Base-by-base conservation (phyloP, 2,113 vertebrate genomes). In the Alexandromys fortis region DNA sequence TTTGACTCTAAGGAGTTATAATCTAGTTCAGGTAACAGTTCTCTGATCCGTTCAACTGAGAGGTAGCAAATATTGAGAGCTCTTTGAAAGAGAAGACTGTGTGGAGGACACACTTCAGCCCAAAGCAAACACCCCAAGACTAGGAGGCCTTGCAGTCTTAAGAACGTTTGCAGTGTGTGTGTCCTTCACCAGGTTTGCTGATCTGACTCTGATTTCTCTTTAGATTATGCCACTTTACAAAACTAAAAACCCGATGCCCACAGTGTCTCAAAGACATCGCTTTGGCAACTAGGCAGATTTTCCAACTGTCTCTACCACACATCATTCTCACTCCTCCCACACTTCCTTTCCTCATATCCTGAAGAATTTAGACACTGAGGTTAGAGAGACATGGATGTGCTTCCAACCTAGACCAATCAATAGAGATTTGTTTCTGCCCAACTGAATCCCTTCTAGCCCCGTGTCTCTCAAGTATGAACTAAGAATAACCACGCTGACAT, bases 401-500 rank as follows among this genome's bases (percentile, higher is more conserved):
- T 65, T 95, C 52, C 14, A 91, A 78, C 19, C 17, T 78, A 30
- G 61, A 65, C 47, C 11, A 79, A 5, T 91, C 65, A 76, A 68
- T 63, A 79, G 49, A 82, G 21, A 13, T 68, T 68, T 83, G 35
- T 86, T 35, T 26, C n/a, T 95, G 61, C 26, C 28, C 94, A 93
- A 87, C 65, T 95, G 68, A 94, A 61, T 93, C n/a, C 76, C 83
- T 86, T 58, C 5, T 42, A 85, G 91, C 45, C 55, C 70, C 14
- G 11, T 94, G n/a, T 93, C 88, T 92, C 68, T 94, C 47, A 91
- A 85, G 33, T 92, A n/a, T 89, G 65, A 96, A 63, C 38, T 87
- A 2, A 76, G 7, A 89, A 67, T 96, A 92, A 87, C 94, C 73
- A 78, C 5, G 28, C 47, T 79, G 75, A 90, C 33, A 86, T 93